These are phyloP conservation scores for Sula dactylatra DNA, from an alignment of 2,113 vertebrate genomes.

Conservation along the genomic window DNA sequence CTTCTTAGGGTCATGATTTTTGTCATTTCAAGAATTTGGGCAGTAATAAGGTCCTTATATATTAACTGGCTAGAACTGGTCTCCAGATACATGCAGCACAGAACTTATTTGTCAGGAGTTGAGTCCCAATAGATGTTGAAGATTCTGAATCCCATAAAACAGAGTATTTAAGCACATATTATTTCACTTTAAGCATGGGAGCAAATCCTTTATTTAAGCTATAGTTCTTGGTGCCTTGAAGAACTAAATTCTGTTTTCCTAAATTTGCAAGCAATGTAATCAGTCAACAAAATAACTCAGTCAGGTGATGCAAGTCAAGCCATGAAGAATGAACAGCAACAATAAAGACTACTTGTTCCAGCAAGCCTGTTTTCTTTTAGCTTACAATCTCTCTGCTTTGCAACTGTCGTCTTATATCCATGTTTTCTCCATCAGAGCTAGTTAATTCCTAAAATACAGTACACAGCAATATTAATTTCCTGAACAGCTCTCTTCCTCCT, in stretches of 20 bases:
- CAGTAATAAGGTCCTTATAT: not conserved
- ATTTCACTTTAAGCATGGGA: not conserved
- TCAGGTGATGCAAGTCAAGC: not conserved
- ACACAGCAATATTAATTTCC: not conserved
- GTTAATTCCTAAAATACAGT: slow-evolving; percentile 6
- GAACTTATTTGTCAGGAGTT: not conserved
- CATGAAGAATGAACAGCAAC: not conserved
- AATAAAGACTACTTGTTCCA: not conserved
- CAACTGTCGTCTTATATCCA: not conserved
- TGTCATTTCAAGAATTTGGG: not conserved
- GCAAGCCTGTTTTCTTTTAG: not conserved
- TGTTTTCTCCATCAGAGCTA: not conserved
- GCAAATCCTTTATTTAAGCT: not conserved
- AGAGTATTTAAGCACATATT: not conserved
- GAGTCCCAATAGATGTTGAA: not conserved
- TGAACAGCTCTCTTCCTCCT: not conserved
- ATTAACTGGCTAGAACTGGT: not conserved
- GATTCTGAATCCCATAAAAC: not conserved
- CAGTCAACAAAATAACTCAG: not conserved
- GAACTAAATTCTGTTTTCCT: not conserved
- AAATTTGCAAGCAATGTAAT: not conserved
- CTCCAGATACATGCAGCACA: not conserved
- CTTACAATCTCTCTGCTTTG: not conserved
- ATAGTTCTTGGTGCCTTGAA: not conserved
- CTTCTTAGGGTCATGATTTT: not conserved